Evolutionary conservation across 2,113 vertebrate genomes (phyloP).

Genomic region (Xyrauchen texanus): DNA sequence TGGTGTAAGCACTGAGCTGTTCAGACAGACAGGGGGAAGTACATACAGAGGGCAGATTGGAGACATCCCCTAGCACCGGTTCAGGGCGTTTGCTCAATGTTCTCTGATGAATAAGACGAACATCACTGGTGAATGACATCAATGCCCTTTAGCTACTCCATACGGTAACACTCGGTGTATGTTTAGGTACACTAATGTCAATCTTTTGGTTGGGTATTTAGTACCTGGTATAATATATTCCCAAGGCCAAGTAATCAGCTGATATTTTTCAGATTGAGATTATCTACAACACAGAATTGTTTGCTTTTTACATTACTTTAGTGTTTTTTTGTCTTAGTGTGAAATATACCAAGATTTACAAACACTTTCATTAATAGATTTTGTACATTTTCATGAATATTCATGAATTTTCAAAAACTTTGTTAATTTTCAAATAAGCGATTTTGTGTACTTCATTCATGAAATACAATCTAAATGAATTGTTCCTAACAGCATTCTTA

Average conservation of each 20-base stretch:
- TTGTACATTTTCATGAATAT: no score
- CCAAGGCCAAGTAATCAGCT: no score
- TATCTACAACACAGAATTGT: no score
- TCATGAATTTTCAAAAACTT: no score
- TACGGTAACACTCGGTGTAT: not conserved
- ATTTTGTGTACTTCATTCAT: no score
- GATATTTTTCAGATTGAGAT: no score
- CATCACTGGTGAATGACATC: slow-evolving; percentile 14
- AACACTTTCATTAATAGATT: no score
- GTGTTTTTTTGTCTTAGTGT: no score
- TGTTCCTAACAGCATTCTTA: not conserved
- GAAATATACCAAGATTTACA: no score
- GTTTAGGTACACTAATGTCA: not conserved
- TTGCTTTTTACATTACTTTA: no score
- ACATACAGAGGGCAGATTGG: slow-evolving; percentile 21
- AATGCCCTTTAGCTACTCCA: slow-evolving; percentile 45
- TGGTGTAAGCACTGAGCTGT: slow-evolving; percentile 46
- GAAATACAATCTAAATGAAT: not conserved
- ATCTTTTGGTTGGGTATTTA: not conserved
- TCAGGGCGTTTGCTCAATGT: slow-evolving; percentile 24
- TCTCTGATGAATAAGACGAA: slow-evolving; percentile 20
- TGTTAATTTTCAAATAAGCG: no score
- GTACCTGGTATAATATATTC: not conserved
- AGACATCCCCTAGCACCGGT: not conserved
- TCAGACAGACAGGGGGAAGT: slow-evolving; percentile 12